Percentiles rank a stretch among this genome's conserved stretches.
phyloP scores from a whole-genome alignment of 2,797 vertebrate genomes.

The Argyrosomus regius region DNA sequence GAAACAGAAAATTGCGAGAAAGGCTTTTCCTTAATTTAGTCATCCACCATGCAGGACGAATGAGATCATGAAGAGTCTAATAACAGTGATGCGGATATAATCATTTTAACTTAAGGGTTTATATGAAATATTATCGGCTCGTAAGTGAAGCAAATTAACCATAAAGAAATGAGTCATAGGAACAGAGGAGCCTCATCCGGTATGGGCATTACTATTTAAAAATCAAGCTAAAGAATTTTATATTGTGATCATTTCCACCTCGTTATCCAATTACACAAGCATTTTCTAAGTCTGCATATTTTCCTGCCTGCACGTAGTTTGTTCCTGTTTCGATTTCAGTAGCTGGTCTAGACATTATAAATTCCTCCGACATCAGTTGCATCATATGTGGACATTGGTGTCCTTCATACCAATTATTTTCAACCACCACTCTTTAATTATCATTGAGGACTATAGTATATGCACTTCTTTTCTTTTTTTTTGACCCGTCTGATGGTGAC shows the following conservation, averaged over 20 bases:
- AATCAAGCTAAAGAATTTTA: slow-evolving; percentile 65
- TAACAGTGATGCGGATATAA: slow-evolving; percentile 67
- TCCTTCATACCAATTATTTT: slow-evolving; percentile 46
- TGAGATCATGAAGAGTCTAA: slow-evolving; percentile 72
- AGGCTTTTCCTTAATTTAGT: slow-evolving; percentile 70
- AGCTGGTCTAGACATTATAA: slow-evolving; percentile 76
- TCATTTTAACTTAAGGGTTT: slow-evolving; percentile 56
- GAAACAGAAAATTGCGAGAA: slow-evolving; percentile 59
- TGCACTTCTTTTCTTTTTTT: neutral
- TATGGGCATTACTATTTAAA: slow-evolving; percentile 48
- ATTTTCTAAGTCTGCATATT: slow-evolving; percentile 72
- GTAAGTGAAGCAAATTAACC: slow-evolving; percentile 62
- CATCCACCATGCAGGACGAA: slow-evolving; percentile 56
- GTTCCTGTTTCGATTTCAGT: slow-evolving; percentile 67
- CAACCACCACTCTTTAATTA: slow-evolving; percentile 35
- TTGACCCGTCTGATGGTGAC: slow-evolving; percentile 33
- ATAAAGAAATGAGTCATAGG: slow-evolving; percentile 65
- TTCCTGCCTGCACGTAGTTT: slow-evolving; percentile 62
- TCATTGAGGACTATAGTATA: slow-evolving; percentile 43
- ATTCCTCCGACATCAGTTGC: slow-evolving; percentile 67
- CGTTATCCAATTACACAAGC: slow-evolving; percentile 73
- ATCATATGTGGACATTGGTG: slow-evolving; percentile 52
- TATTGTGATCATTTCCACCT: slow-evolving; percentile 78
- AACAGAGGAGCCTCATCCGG: slow-evolving; percentile 56
- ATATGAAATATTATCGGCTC: slow-evolving; percentile 73